Percentiles rank a stretch among this genome's conserved stretches.
phyloP scores from a whole-genome alignment of 2,113 vertebrate genomes.

The Prunella fulvescens region DNA sequence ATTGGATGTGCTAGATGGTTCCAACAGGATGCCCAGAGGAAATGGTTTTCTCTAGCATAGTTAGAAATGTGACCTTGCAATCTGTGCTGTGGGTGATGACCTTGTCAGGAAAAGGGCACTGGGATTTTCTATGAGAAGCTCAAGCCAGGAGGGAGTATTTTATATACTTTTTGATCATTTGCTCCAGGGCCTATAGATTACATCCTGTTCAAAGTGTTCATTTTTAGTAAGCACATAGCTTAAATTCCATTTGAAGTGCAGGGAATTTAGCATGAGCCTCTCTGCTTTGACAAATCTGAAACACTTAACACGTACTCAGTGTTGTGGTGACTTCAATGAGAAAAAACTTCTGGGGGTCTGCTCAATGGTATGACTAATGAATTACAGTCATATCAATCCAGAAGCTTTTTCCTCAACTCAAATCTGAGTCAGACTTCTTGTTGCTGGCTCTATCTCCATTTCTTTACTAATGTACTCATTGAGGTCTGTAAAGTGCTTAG shows the following conservation, averaged over 20 bases:
- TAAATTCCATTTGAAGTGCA: neutral
- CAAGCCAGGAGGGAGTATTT: neutral
- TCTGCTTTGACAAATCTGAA: neutral
- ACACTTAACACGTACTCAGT: accelerated
- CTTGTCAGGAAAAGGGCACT: neutral
- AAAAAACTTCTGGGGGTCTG: neutral
- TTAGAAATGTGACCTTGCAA: neutral
- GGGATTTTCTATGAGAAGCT: neutral
- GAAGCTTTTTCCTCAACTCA: neutral
- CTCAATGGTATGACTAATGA: neutral
- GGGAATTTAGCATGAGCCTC: neutral
- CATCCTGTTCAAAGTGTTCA: neutral
- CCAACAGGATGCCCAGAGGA: neutral
- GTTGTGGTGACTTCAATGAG: neutral
- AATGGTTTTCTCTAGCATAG: neutral
- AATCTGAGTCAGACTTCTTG: neutral
- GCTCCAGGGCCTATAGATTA: neutral
- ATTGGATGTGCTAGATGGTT: neutral
- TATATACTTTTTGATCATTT: neutral
- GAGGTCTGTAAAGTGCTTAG: neutral
- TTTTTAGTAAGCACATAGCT: neutral
- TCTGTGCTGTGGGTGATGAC: neutral
- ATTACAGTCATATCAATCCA: neutral
- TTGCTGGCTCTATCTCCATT: neutral
- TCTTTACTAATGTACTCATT: neutral